Evolutionary conservation across 2,113 vertebrate species (phyloP).

Genomic region (Melospiza melodia): DNA sequence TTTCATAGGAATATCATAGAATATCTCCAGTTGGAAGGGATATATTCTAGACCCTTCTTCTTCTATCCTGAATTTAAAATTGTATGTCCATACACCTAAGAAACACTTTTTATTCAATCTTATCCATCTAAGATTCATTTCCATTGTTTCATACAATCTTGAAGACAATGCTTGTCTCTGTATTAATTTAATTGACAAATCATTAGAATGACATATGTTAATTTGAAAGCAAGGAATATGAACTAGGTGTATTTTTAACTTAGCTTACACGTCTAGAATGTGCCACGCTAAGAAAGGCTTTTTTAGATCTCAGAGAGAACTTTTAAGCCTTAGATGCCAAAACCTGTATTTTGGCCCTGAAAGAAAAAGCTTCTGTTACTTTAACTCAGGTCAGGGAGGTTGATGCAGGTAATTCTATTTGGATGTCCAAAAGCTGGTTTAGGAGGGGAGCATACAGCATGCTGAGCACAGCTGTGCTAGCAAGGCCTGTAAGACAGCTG

Average conservation of each 20-base stretch:
- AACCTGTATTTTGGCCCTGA: not conserved
- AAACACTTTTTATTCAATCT: not conserved
- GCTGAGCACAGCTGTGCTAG: not conserved
- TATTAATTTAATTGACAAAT: constrained; percentile 1
- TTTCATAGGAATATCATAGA: not conserved
- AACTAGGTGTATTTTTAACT: not conserved
- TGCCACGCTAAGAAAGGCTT: not conserved
- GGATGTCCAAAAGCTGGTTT: not conserved
- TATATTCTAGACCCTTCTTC: not conserved
- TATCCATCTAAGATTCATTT: not conserved
- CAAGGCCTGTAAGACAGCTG: not conserved
- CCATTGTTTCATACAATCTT: not conserved
- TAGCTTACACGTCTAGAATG: not conserved
- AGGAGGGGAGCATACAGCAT: not conserved
- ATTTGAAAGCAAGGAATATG: not conserved
- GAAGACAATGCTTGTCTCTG: not conserved
- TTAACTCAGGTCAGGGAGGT: not conserved
- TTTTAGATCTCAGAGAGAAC: not conserved
- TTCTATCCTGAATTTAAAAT: not conserved
- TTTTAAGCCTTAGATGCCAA: not conserved
- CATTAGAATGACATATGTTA: not conserved
- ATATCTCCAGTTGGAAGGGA: not conserved
- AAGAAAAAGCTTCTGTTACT: not conserved
- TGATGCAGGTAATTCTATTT: not conserved
- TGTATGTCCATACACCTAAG: not conserved